phyloP scores from a whole-genome alignment of 2,888 invertebrate species.

The Nesidiocoris tenuis region DNA sequence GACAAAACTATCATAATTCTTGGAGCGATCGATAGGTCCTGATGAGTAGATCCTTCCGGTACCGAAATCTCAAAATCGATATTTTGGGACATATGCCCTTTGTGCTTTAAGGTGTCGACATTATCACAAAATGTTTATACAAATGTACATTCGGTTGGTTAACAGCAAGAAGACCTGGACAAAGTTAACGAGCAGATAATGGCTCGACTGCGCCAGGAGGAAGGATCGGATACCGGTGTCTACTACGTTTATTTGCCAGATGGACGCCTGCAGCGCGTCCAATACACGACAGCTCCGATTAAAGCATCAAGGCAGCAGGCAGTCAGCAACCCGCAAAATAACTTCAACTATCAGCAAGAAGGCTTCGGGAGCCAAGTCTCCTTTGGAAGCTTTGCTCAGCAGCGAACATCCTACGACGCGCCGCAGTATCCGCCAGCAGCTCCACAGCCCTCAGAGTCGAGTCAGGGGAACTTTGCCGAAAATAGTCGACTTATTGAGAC shows the following conservation, averaged over 20 bases:
- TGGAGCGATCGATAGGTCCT: too few relatives aligned
- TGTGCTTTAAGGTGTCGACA: too few relatives aligned
- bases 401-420: conserved; percentile 27
- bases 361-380: conserved; percentile 16
- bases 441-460: not conserved
- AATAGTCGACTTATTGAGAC: too few relatives aligned
- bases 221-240: conserved; percentile 41
- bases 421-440: conserved; percentile 18
- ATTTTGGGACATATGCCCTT: too few relatives aligned
- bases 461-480: too few relatives aligned
- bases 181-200: conserved; percentile 33
- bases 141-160: too few relatives aligned
- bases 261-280: conserved; percentile 44
- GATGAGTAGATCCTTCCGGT: too few relatives aligned
- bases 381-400: conserved; percentile 26
- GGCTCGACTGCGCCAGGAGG: conserved; percentile 35
- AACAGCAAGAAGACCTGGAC: conserved; percentile 21
- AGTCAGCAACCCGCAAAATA: conserved; percentile 22
- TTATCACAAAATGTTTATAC: too few relatives aligned
- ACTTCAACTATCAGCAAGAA: conserved; percentile 12
- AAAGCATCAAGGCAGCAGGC: conserved; percentile 2
- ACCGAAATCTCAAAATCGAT: too few relatives aligned
- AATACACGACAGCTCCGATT: conserved; percentile 43
- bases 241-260: conserved; percentile 46
- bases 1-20: too few relatives aligned